phyloP scores from a whole-genome alignment of 2,888 invertebrate genomes.

The Epinotia bilunana region DNA sequence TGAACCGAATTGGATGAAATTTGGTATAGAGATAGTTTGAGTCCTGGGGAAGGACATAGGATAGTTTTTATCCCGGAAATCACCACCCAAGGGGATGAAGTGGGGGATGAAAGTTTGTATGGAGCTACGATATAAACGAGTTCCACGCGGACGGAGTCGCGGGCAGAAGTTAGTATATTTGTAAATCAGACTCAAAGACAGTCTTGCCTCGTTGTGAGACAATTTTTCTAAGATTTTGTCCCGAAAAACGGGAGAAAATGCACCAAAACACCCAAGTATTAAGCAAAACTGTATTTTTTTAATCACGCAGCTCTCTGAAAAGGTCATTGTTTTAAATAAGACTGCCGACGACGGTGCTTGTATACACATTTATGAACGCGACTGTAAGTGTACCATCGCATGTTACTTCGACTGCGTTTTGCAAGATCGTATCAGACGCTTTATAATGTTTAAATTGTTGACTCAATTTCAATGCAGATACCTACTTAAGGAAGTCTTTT shows the following conservation, averaged over 20 bases:
- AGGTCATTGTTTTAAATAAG: conserved; percentile 3
- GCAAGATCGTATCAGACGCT: neutral
- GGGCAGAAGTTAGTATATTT: too few species aligned
- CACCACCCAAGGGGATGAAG: too few species aligned
- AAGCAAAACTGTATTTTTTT: conserved; percentile 10
- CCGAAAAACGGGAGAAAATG: neutral
- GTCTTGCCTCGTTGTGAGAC: neutral
- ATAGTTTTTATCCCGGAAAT: too few species aligned
- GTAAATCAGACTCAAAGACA: neutral
- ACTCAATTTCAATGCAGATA: neutral
- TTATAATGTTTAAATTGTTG: neutral
- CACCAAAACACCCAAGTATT: neutral
- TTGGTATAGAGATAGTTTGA: too few species aligned
- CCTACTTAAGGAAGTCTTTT: too few species aligned
- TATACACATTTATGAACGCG: neutral
- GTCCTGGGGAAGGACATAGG: too few species aligned
- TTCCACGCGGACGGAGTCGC: too few species aligned
- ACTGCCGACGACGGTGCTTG: neutral
- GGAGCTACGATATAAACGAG: too few species aligned
- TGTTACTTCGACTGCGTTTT: neutral
- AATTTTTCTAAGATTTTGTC: neutral
- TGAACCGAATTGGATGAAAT: too few species aligned
- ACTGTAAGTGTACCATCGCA: neutral
- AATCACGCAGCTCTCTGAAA: conserved; percentile 6
- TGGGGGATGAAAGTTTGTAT: too few species aligned